Evolutionary conservation across 35 echinoderm and acorn worm genomes (phyloP).

Genomic region (Strongylocentrotus purpuratus): DNA sequence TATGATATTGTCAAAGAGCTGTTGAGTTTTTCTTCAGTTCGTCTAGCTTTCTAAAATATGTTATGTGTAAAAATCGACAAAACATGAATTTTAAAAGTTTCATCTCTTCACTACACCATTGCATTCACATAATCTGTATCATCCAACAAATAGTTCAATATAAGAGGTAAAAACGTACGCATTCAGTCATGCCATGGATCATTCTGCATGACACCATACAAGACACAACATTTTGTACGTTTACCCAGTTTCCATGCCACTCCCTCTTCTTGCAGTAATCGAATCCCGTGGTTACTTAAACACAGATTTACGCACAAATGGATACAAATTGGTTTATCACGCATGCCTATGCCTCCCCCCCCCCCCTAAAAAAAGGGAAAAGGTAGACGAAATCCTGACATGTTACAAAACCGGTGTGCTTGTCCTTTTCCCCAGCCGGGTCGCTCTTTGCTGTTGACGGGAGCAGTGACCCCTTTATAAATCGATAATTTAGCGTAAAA

Average conservation of each 20-base stretch:
- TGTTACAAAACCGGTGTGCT: background rate
- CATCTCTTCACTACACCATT: no score
- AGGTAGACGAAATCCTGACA: background rate
- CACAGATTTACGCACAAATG: background rate
- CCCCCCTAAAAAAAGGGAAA: slow-evolving; percentile 3
- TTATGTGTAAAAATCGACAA: no score
- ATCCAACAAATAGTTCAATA: no score
- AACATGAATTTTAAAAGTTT: no score
- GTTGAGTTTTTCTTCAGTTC: no score
- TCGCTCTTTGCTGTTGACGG: background rate
- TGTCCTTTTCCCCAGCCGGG: background rate
- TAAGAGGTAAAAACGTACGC: no score
- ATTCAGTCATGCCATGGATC: background rate
- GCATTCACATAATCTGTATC: no score
- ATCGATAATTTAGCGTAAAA: background rate
- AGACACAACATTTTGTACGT: background rate
- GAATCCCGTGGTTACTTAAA: background rate
- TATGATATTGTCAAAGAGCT: no score
- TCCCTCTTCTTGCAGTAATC: background rate
- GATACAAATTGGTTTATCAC: background rate
- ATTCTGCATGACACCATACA: background rate
- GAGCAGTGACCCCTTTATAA: background rate
- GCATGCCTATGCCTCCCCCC: background rate
- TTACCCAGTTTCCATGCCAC: background rate
- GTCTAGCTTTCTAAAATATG: no score